Percentiles rank a stretch among this genome's conserved stretches.
Evolutionary conservation across 2,888 invertebrate genomes (phyloP).

Genomic region (Petrolisthes cinctipes): DNA sequence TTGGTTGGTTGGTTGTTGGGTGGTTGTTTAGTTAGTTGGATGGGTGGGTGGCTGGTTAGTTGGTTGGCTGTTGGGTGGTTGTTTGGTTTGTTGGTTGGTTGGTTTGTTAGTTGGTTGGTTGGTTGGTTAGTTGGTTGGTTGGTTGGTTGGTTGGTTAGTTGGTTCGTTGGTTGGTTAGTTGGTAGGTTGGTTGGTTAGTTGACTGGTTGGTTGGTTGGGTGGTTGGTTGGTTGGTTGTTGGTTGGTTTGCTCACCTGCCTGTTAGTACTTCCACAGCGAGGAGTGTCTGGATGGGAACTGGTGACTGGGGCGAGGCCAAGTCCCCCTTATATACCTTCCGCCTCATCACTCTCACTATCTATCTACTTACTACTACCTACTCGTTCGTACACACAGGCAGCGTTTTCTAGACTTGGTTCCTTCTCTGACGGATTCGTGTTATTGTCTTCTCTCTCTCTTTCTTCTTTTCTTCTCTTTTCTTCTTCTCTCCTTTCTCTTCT

Average conservation of each 20-base stretch:
- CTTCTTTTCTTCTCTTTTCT: background rate
- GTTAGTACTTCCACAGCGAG: background rate
- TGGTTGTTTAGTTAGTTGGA: no score
- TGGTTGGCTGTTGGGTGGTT: no score
- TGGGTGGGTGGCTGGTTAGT: no score
- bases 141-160: no score
- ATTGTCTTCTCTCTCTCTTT: background rate
- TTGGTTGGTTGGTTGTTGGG: no score
- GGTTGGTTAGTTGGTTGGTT: no score
- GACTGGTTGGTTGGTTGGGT: no score
- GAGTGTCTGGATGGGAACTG: background rate
- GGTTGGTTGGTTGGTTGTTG: no score
- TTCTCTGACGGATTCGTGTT: background rate
- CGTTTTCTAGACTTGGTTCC: background rate
- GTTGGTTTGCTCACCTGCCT: background rate
- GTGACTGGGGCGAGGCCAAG: background rate
- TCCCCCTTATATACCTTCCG: slow-evolving; percentile 6
- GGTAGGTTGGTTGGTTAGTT: no score
- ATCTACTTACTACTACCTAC: background rate
- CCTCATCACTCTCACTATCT: background rate
- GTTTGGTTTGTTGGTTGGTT: no score
- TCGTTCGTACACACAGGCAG: background rate
- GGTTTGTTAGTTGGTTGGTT: background rate
- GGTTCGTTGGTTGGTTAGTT: no score
- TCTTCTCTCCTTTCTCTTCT: background rate